phyloP scores from a whole-genome alignment of 2,797 vertebrate genomes.

The Erethizon dorsatum region DNA sequence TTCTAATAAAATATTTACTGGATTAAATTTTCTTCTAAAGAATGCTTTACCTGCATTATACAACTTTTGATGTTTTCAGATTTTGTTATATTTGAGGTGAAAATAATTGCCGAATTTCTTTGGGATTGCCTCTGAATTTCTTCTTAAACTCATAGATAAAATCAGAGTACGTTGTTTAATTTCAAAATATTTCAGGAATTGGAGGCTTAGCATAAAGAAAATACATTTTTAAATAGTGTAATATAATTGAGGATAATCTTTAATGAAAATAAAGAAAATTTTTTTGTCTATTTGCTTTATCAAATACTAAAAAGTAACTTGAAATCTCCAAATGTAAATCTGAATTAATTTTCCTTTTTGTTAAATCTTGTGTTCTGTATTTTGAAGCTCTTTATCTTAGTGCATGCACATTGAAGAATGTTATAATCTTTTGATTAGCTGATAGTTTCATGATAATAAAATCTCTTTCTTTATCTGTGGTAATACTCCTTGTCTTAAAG shows the following conservation, averaged over 20 bases:
- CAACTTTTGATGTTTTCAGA: not conserved
- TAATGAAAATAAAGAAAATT: not conserved
- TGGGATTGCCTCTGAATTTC: not conserved
- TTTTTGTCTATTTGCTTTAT: not conserved
- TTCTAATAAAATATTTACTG: constrained; percentile 1
- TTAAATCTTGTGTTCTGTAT: not conserved
- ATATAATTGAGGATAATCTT: not conserved
- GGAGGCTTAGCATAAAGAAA: not conserved
- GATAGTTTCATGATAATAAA: not conserved
- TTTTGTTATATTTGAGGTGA: not conserved
- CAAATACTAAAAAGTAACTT: constrained; percentile 14
- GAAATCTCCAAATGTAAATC: not conserved
- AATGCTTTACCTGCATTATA: not conserved
- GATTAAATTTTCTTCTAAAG: not conserved
- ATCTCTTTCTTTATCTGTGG: not conserved
- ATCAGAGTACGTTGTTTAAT: not conserved
- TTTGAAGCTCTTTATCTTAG: constrained; percentile 10
- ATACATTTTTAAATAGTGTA: not conserved
- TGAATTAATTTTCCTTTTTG: not conserved
- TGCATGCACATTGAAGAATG: not conserved
- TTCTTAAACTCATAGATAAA: not conserved
- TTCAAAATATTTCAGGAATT: constrained; percentile 36
- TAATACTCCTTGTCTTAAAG: not conserved
- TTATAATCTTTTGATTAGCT: not conserved
- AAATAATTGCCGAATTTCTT: not conserved